phyloP scores from a whole-genome alignment of 1,140 invertebrate genomes.

The Zaprionus gabonicus region DNA sequence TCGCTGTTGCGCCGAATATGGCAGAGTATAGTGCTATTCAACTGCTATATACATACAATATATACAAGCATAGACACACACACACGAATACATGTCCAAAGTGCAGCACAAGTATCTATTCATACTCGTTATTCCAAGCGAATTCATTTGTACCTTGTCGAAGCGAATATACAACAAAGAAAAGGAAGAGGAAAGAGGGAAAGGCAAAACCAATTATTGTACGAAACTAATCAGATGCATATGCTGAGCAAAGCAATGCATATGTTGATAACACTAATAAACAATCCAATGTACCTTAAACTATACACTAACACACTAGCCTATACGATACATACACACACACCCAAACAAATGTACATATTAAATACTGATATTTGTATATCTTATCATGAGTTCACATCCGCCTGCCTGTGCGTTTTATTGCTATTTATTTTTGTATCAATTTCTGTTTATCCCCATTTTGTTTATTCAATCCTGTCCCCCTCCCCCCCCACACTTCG shows the following conservation, averaged over 20 bases:
- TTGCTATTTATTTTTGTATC: slow-evolving; percentile 5
- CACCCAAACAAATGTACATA: slow-evolving; percentile 21
- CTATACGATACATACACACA: slow-evolving; percentile 27
- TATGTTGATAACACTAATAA: slow-evolving; percentile 60
- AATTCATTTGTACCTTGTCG: slow-evolving; percentile 45
- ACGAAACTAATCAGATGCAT: slow-evolving; percentile 37
- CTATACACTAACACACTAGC: slow-evolving; percentile 35
- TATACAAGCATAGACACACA: background rate
- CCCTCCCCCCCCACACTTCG: background rate
- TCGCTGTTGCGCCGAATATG: slow-evolving; percentile 13
- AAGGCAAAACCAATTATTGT: background rate
- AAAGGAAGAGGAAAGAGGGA: background rate
- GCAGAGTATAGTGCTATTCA: slow-evolving; percentile 3
- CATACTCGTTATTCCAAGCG: slow-evolving; percentile 23
- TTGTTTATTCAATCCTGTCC: background rate
- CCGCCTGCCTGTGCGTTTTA: slow-evolving; percentile 3
- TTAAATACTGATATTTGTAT: slow-evolving; percentile 5
- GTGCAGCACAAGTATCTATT: slow-evolving; percentile 22
- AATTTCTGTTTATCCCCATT: background rate
- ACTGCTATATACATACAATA: slow-evolving; percentile 6
- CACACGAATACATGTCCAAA: slow-evolving; percentile 11
- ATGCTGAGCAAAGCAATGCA: slow-evolving; percentile 23
- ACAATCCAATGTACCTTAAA: slow-evolving; percentile 77
- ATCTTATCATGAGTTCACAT: slow-evolving; percentile 9
- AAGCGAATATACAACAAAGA: slow-evolving; percentile 4